phyloP scores from a whole-genome alignment of 2,797 vertebrate species.

The Delichon dasypus region DNA sequence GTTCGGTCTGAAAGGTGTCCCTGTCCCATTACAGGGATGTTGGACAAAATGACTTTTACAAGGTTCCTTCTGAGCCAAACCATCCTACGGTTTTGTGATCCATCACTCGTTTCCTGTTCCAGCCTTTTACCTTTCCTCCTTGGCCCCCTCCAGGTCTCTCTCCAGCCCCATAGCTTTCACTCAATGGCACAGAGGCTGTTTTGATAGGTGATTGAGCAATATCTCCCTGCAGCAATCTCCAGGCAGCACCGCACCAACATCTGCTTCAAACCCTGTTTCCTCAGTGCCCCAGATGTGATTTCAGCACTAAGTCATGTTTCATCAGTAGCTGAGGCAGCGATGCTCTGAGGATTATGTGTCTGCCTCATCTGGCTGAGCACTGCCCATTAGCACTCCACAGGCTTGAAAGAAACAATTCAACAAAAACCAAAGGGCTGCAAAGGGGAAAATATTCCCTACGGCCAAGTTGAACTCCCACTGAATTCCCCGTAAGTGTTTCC shows the following conservation, averaged over 20 bases:
- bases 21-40: not conserved
- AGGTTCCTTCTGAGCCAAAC: not conserved
- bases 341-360: not conserved
- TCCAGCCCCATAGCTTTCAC: not conserved
- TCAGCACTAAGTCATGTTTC: not conserved
- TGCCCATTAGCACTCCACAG: not conserved
- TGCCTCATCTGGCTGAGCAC: not conserved
- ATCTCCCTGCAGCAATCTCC: not conserved
- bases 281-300: not conserved
- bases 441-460: not conserved
- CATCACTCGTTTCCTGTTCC: not conserved
- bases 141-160: not conserved
- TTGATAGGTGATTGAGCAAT: not conserved
- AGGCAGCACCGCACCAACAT: not conserved
- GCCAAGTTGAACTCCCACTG: conserved; percentile 10
- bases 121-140: not conserved
- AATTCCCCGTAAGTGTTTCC: conserved; percentile 11
- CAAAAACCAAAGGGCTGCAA: not conserved
- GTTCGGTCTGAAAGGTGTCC: not conserved
- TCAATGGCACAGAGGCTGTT: not conserved
- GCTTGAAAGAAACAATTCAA: not conserved
- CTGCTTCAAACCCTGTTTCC: not conserved
- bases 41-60: not conserved
- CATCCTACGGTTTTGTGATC: not conserved
- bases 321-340: not conserved